Percentiles rank a stretch among this genome's conserved stretches.
phyloP scores from a whole-genome alignment of 2,797 vertebrate genomes.

The Anguilla marmorata region DNA sequence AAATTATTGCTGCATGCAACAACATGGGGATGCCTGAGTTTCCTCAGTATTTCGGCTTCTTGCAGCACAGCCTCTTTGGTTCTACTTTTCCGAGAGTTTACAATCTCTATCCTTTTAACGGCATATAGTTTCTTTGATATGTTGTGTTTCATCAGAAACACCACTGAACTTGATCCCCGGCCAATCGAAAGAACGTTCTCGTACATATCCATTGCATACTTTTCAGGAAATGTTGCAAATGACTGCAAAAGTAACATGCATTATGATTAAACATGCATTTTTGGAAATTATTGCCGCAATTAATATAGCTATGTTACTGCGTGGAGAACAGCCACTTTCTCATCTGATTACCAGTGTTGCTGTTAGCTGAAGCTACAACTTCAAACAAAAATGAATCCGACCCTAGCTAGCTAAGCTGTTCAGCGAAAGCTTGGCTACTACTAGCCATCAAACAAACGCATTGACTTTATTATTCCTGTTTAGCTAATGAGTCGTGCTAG shows the following conservation, averaged over 20 bases:
- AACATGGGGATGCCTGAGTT: slow-evolving; percentile 72
- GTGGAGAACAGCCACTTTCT: neutral
- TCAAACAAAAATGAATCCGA: neutral
- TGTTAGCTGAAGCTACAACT: neutral
- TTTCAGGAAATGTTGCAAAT: slow-evolving; percentile 6
- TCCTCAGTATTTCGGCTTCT: slow-evolving; percentile 74
- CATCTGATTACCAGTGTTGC: neutral
- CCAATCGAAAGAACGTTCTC: slow-evolving; percentile 70
- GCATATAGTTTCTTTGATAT: slow-evolving; percentile 64
- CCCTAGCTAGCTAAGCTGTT: neutral
- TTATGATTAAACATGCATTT: neutral
- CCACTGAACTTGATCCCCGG: slow-evolving; percentile 70
- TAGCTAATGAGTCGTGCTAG: neutral
- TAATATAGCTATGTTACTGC: neutral
- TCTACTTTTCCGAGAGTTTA: slow-evolving; percentile 52
- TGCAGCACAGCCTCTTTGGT: slow-evolving; percentile 64
- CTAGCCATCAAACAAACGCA: neutral
- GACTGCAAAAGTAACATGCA: neutral
- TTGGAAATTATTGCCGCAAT: neutral
- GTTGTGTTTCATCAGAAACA: slow-evolving; percentile 73
- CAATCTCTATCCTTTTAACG: slow-evolving; percentile 72
- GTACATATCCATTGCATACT: slow-evolving; percentile 70
- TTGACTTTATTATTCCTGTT: too few relatives aligned
- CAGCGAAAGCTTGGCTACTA: neutral
- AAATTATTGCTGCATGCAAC: slow-evolving; percentile 71